Percentiles rank a stretch among this genome's conserved stretches.
Conservation (phyloP, 2,888 invertebrate genomes). For the Melikaiella ostensackeni region DNA sequence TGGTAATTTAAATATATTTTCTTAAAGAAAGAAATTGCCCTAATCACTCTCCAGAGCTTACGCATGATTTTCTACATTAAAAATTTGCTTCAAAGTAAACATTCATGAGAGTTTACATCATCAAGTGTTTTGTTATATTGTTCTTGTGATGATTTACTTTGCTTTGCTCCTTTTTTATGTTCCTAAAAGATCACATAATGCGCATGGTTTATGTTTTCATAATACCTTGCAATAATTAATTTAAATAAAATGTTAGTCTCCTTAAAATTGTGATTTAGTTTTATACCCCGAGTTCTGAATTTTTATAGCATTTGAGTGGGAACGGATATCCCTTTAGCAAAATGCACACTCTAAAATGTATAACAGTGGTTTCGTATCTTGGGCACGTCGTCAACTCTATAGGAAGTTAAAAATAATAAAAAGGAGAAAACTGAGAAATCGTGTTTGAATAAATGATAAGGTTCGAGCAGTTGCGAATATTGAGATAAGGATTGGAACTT, state of each 20-base stretch:
- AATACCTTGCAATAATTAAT: too few relatives aligned
- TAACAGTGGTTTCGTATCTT: conserved; percentile 3
- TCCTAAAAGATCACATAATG: too few relatives aligned
- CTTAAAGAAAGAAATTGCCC: too few relatives aligned
- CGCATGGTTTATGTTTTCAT: too few relatives aligned
- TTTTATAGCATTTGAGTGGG: conserved; percentile 17
- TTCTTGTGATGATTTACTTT: too few relatives aligned
- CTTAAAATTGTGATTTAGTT: conserved; percentile 3
- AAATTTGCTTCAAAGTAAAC: too few relatives aligned
- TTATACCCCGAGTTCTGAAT: not conserved
- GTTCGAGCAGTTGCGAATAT: too few relatives aligned
- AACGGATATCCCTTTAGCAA: conserved; percentile 11
- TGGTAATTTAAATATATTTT: too few relatives aligned
- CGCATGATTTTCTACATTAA: too few relatives aligned
- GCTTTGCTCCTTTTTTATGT: not conserved
- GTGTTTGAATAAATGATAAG: not conserved
- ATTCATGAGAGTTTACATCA: too few relatives aligned
- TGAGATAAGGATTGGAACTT: too few relatives aligned
- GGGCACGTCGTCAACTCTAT: not conserved
- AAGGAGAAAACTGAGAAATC: not conserved
- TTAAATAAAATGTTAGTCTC: not conserved
- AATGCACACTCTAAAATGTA: conserved; percentile 12
- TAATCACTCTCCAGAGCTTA: not conserved
- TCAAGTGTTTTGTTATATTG: too few relatives aligned
- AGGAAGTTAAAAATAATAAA: conserved; percentile 16